These are phyloP conservation scores for Leptopterna dolabrata DNA, from an alignment of 2,888 invertebrate genomes.

Conservation along the genomic window DNA sequence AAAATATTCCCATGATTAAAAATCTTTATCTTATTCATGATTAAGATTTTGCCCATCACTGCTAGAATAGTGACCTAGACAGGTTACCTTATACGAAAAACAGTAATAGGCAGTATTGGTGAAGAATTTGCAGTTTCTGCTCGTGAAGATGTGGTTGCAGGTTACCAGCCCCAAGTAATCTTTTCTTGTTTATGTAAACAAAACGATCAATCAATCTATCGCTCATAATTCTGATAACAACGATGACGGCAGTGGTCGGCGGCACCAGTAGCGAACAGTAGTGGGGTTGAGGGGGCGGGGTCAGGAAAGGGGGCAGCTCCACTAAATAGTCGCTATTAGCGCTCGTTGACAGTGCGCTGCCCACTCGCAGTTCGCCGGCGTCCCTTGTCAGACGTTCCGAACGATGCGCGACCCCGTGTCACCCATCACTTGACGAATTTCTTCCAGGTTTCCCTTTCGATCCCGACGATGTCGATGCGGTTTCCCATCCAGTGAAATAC, in stretches of 20 bases:
- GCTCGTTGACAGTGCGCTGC: slow-evolving; percentile 44
- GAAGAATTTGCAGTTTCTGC: no score
- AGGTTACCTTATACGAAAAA: no score
- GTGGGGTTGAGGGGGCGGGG: not conserved
- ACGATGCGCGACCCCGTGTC: slow-evolving; percentile 24
- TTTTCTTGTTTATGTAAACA: no score
- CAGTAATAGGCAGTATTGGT: no score
- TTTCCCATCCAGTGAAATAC: not conserved
- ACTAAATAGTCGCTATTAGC: slow-evolving; percentile 52
- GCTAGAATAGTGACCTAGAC: no score
- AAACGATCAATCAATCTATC: no score
- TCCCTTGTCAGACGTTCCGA: not conserved
- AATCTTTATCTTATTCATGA: no score
- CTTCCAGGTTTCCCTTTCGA: not conserved
- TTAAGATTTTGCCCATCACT: no score
- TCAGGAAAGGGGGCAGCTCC: not conserved
- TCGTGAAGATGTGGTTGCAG: no score
- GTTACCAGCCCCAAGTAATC: no score
- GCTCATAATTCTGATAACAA: no score
- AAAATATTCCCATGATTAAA: no score
- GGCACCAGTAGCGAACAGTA: not conserved
- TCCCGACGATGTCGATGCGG: not conserved
- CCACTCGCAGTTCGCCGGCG: slow-evolving; percentile 10
- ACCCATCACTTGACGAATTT: not conserved
- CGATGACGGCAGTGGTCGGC: not conserved